phyloP scores from a whole-genome alignment of 2,113 vertebrate species.

The Bos taurus region DNA sequence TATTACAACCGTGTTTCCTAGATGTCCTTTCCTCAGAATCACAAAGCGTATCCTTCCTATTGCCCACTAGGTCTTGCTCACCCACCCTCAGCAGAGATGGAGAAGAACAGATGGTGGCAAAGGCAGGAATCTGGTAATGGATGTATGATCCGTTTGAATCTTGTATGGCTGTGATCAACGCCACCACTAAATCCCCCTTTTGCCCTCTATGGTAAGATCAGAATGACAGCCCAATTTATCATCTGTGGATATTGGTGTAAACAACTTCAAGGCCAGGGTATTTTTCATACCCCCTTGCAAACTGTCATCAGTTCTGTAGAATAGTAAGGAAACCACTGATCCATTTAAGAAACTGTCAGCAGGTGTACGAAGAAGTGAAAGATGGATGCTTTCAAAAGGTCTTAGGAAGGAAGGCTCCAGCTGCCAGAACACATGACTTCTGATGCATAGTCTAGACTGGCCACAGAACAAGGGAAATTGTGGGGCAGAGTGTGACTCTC shows the following conservation, averaged over 20 bases:
- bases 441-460: slow-evolving; percentile 20
- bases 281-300: slow-evolving; percentile 69
- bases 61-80: not conserved
- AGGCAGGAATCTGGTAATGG: not conserved
- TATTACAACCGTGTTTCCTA: not conserved
- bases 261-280: slow-evolving; percentile 57
- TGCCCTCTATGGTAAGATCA: slow-evolving; percentile 43
- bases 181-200: slow-evolving; percentile 62
- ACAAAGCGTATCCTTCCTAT: not conserved
- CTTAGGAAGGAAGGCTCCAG: slow-evolving; percentile 42
- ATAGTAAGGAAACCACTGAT: slow-evolving; percentile 63
- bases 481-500: not conserved
- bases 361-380: slow-evolving; percentile 58
- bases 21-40: not conserved
- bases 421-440: slow-evolving; percentile 61
- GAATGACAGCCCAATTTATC: slow-evolving; percentile 66
- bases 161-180: slow-evolving; percentile 50
- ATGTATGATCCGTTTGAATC: not conserved
- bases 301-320: slow-evolving; percentile 61
- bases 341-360: slow-evolving; percentile 70
- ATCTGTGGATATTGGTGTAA: slow-evolving; percentile 60
- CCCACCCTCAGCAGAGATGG: slow-evolving; percentile 38
- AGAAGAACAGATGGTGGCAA: slow-evolving; percentile 51
- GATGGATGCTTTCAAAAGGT: slow-evolving; percentile 30
- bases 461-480: accelerated